These are phyloP conservation scores for Ascidia mentula DNA, from an alignment of 23 tunicate species.

Conservation along the genomic window DNA sequence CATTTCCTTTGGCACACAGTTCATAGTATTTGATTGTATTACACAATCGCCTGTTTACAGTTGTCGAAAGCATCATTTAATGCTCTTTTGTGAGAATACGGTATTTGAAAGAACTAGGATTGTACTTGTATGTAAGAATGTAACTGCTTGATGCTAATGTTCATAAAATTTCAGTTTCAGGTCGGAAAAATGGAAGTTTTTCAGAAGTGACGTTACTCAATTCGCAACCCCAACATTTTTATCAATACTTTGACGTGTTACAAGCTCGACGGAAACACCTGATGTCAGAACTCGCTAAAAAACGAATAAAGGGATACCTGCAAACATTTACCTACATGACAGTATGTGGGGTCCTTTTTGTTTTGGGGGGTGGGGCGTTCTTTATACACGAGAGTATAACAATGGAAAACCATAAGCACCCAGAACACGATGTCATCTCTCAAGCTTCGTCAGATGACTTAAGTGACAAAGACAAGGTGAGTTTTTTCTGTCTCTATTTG, in stretches of 20 bases:
- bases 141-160: no score
- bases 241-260: neutral
- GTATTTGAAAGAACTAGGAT: no score
- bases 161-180: neutral
- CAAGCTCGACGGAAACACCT: neutral
- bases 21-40: no score
- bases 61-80: no score
- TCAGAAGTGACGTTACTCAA: neutral
- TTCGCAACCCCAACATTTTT: neutral
- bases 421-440: neutral
- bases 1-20: no score
- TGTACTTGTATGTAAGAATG: no score
- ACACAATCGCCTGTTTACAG: no score
- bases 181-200: neutral
- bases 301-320: conserved; percentile 32
- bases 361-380: conserved; percentile 62
- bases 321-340: conserved; percentile 54
- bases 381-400: conserved; percentile 45
- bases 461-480: no score
- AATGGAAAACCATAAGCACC: conserved; percentile 12
- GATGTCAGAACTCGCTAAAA: conserved; percentile 23
- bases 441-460: no score
- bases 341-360: conserved; percentile 43
- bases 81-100: no score
- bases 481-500: no score